A percentile compares a stretch with the other conserved stretches of the same genome.
Conservation (phyloP, 2,113 vertebrate genomes). For the Salvelinus fontinalis region DNA sequence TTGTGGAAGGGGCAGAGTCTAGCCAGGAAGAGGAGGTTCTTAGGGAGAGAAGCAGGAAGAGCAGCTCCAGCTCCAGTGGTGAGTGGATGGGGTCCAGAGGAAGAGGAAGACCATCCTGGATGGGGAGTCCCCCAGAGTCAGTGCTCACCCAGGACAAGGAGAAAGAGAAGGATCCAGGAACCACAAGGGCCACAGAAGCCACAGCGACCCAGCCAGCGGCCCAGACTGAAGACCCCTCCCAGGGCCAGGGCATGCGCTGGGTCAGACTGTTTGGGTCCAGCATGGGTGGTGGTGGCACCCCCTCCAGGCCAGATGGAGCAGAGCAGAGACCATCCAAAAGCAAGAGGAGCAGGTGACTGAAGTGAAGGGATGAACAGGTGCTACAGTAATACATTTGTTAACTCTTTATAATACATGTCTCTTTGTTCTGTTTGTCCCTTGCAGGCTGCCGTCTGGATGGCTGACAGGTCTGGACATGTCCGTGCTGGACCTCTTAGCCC, state of each 20-base stretch:
- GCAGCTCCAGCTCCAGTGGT: not conserved
- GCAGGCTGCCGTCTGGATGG: slow-evolving; percentile 92
- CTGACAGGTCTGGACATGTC: slow-evolving; percentile 84
- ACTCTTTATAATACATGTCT: not conserved
- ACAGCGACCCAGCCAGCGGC: not conserved
- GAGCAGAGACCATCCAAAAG: slow-evolving; percentile 43
- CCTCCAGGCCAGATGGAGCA: slow-evolving; percentile 26
- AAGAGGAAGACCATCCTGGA: slow-evolving; percentile 76
- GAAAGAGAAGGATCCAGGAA: slow-evolving; percentile 34
- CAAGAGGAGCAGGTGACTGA: slow-evolving; percentile 75
- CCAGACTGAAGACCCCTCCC: slow-evolving; percentile 67
- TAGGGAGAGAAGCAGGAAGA: slow-evolving; percentile 29
- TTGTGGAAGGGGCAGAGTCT: slow-evolving; percentile 92
- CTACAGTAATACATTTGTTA: not conserved
- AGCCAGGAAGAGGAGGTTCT: slow-evolving; percentile 60
- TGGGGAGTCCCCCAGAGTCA: slow-evolving; percentile 82
- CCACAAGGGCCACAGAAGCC: slow-evolving; percentile 11
- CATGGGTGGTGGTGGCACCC: slow-evolving; percentile 29
- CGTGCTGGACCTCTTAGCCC: slow-evolving; percentile 84
- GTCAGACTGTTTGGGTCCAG: slow-evolving; percentile 74
- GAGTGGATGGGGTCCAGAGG: slow-evolving; percentile 43
- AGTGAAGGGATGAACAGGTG: not conserved
- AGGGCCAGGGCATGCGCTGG: slow-evolving; percentile 67
- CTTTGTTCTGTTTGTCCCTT: slow-evolving; percentile 3
- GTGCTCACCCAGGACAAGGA: slow-evolving; percentile 78